phyloP scores from a whole-genome alignment of 2,797 vertebrate species.

The Austrolebias charrua region DNA sequence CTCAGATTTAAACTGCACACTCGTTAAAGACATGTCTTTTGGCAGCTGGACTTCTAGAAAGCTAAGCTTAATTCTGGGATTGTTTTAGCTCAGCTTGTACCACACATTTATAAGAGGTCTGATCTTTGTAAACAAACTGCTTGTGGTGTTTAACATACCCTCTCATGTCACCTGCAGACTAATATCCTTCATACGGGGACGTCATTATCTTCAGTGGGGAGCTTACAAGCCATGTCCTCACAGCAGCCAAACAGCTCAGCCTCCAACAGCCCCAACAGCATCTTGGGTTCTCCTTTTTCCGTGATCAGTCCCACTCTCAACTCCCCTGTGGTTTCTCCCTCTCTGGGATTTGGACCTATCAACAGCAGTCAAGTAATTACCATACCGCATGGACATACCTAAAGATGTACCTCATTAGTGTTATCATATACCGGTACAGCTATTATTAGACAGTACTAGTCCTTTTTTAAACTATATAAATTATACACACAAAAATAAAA shows the following conservation, averaged over 20 bases:
- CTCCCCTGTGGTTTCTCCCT: constrained; percentile 84
- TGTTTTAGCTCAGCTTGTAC: neutral
- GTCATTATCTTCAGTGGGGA: constrained; percentile 52
- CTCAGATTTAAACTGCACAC: too few relatives aligned
- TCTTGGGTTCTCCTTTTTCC: constrained; percentile 87
- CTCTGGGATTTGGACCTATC: constrained; percentile 87
- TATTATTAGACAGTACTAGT: neutral
- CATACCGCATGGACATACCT: neutral
- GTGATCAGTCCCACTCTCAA: constrained; percentile 89
- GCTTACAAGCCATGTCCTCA: constrained; percentile 72
- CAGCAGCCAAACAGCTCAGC: constrained; percentile 77
- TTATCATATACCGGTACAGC: neutral
- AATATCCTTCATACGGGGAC: constrained; percentile 75
- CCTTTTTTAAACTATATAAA: constrained; percentile 1
- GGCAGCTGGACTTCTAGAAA: neutral
- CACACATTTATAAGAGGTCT: neutral
- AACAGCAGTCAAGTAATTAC: constrained; percentile 86
- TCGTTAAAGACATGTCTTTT: neutral
- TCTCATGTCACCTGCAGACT: constrained; percentile 67
- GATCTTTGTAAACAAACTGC: neutral
- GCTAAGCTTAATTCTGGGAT: neutral
- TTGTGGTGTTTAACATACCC: neutral
- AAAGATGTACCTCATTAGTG: neutral
- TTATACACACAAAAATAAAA: neutral
- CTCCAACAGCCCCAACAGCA: constrained; percentile 82